phyloP scores from a whole-genome alignment of 1,140 invertebrate species.

The Cylas formicarius region DNA sequence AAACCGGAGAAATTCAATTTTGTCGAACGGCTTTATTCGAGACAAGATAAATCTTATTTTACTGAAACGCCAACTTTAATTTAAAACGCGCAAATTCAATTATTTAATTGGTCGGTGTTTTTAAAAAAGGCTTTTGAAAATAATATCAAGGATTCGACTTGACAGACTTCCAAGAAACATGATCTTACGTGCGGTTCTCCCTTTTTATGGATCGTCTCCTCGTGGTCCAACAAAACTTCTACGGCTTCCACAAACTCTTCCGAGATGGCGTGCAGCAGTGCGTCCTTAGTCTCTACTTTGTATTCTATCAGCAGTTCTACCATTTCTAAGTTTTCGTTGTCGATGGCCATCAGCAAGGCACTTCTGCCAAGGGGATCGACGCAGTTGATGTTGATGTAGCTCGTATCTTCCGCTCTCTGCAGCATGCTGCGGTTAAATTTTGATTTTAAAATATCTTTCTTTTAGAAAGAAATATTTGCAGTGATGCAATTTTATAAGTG shows the following conservation, averaged over 20 bases:
- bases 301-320: slow-evolving; percentile 88
- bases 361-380: slow-evolving; percentile 90
- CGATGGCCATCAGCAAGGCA: slow-evolving; percentile 92
- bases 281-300: slow-evolving; percentile 84
- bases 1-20: too few species aligned
- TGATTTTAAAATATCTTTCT: too few species aligned
- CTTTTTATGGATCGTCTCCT: slow-evolving; percentile 71
- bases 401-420: slow-evolving; percentile 67
- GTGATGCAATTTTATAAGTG: too few species aligned
- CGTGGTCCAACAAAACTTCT: slow-evolving; percentile 88
- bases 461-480: background rate
- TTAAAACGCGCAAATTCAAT: too few species aligned
- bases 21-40: too few species aligned
- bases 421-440: slow-evolving; percentile 59
- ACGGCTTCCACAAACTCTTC: slow-evolving; percentile 98
- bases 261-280: slow-evolving; percentile 91
- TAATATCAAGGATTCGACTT: too few species aligned
- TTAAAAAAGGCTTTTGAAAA: too few species aligned
- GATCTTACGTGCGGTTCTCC: slow-evolving; percentile 77
- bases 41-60: too few species aligned
- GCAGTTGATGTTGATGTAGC: slow-evolving; percentile 92
- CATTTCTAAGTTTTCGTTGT: slow-evolving; percentile 99
- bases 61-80: too few species aligned
- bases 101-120: too few species aligned
- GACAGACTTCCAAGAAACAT: too few species aligned